Percentiles rank a stretch among this genome's conserved stretches.
Evolutionary conservation across 1,140 invertebrate species (phyloP).

Genomic region (Macrocentrus cingulum): DNA sequence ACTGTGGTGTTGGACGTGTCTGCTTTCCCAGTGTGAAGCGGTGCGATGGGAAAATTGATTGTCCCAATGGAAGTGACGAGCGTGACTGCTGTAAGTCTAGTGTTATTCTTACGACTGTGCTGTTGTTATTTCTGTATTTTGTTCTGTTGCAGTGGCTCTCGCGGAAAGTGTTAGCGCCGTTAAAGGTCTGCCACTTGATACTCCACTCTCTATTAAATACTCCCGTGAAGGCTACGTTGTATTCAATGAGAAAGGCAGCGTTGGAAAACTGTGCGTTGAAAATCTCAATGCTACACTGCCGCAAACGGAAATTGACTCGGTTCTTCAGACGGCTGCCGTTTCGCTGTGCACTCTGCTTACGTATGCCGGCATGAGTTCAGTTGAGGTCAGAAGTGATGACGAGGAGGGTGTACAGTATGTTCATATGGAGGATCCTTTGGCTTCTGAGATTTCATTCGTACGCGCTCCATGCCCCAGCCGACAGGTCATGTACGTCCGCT

Average conservation of each 20-base stretch:
- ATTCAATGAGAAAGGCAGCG: slow-evolving; percentile 79
- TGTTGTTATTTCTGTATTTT: not conserved
- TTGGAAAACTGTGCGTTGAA: slow-evolving; percentile 79
- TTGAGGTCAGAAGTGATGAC: slow-evolving; percentile 61
- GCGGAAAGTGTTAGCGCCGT: slow-evolving; percentile 67
- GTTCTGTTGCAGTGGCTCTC: slow-evolving; percentile 66
- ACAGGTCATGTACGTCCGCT: slow-evolving; percentile 78
- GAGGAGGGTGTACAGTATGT: slow-evolving; percentile 67
- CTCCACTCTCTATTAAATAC: slow-evolving; percentile 69
- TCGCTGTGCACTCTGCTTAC: slow-evolving; percentile 76
- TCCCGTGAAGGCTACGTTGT: slow-evolving; percentile 75
- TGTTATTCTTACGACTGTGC: not conserved
- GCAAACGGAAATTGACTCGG: slow-evolving; percentile 57
- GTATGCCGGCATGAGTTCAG: slow-evolving; percentile 65
- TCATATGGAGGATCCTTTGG: slow-evolving; percentile 75
- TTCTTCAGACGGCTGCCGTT: slow-evolving; percentile 69
- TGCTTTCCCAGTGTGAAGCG: slow-evolving; percentile 73
- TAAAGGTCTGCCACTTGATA: slow-evolving; percentile 60
- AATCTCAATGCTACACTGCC: slow-evolving; percentile 65
- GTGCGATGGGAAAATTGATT: slow-evolving; percentile 82
- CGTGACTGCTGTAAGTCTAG: slow-evolving; percentile 75
- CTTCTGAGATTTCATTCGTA: slow-evolving; percentile 78
- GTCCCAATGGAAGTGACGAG: slow-evolving; percentile 84
- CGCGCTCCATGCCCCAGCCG: slow-evolving; percentile 73
- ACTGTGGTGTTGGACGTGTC: slow-evolving; percentile 74